Evolutionary conservation across 2,888 invertebrate genomes (phyloP).

Genomic region (Philonicus albiceps): DNA sequence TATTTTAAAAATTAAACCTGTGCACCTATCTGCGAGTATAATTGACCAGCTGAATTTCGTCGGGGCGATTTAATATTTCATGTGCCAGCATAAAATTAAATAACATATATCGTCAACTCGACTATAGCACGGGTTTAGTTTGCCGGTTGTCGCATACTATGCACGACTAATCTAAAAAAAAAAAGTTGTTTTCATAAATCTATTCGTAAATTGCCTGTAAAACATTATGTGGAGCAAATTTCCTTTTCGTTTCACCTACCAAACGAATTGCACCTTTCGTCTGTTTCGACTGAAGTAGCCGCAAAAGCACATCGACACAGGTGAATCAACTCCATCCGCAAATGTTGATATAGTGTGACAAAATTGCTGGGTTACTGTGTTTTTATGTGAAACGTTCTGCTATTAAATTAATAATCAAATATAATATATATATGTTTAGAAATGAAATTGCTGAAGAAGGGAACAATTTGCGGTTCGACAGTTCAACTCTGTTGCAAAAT

Average conservation of each 20-base stretch:
- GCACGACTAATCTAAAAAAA: background rate
- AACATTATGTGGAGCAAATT: conserved; percentile 7
- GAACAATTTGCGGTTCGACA: background rate
- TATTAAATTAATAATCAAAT: background rate
- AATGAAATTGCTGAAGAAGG: background rate
- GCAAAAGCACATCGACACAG: background rate
- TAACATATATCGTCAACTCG: background rate
- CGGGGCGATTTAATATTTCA: background rate
- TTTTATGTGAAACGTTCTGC: background rate
- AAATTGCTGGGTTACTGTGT: background rate
- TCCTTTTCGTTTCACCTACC: background rate
- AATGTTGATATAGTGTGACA: background rate
- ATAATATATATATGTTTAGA: background rate
- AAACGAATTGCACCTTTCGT: background rate
- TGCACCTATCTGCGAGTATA: background rate
- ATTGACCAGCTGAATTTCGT: background rate
- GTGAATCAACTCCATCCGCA: background rate
- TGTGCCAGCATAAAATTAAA: background rate
- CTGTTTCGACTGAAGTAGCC: background rate
- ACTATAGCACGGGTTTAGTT: background rate
- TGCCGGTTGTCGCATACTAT: background rate
- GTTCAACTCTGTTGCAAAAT: background rate
- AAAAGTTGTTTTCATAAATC: conserved; percentile 1
- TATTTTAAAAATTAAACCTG: background rate
- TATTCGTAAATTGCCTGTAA: background rate